phyloP scores from a whole-genome alignment of 2,797 vertebrate species.

The Ateles fusciceps region DNA sequence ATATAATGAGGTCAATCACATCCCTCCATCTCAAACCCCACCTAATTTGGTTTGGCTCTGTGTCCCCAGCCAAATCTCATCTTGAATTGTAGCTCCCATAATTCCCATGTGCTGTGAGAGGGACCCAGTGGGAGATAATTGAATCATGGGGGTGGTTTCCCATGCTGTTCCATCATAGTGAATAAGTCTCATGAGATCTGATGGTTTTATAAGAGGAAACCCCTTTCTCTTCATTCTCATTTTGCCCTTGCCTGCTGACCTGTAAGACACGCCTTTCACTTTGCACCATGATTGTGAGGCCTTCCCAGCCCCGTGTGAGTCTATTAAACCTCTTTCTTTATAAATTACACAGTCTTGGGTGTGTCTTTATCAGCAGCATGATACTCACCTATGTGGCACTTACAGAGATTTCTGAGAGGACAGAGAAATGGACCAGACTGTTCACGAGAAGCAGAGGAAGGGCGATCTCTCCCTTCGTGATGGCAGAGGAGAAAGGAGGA shows the following conservation, averaged over 20 bases:
- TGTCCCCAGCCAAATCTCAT: not conserved
- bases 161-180: not conserved
- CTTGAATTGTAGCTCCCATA: not conserved
- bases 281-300: not conserved
- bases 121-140: not conserved
- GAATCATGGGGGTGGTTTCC: not conserved
- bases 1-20: not conserved
- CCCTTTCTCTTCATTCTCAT: not conserved
- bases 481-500: not conserved
- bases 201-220: not conserved
- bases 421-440: not conserved
- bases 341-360: not conserved
- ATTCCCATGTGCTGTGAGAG: not conserved
- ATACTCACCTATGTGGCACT: not conserved
- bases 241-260: not conserved
- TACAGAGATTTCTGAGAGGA: not conserved
- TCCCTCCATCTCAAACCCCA: not conserved
- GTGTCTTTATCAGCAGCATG: not conserved
- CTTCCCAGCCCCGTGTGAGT: not conserved
- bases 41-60: not conserved
- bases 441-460: not conserved
- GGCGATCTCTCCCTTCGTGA: not conserved
- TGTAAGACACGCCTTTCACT: not conserved
- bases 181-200: not conserved
- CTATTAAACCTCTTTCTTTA: not conserved